Evolutionary conservation across 2,797 vertebrate genomes (phyloP).

Genomic region (Chelidonichthys spinosus): DNA sequence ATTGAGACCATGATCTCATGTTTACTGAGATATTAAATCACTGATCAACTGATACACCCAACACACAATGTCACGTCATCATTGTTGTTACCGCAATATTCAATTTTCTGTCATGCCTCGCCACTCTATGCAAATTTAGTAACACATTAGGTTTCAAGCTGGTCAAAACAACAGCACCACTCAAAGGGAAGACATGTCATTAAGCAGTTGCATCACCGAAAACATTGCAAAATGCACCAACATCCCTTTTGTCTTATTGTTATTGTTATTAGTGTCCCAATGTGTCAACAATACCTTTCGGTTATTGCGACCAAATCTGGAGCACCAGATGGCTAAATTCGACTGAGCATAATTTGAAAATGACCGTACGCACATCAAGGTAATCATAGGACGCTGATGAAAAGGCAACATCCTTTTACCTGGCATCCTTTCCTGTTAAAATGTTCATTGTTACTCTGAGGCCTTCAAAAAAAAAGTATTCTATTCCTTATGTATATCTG

Average conservation of each 20-base stretch:
- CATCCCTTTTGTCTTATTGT: not conserved
- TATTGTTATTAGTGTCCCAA: too few species aligned
- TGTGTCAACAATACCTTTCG: not conserved
- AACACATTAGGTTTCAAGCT: not conserved
- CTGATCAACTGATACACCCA: too few species aligned
- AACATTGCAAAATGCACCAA: not conserved
- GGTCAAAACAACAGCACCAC: not conserved
- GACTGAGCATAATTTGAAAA: not conserved
- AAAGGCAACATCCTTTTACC: not conserved
- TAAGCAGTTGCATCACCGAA: not conserved
- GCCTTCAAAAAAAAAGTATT: not conserved
- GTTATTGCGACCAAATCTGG: not conserved
- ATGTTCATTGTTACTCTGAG: not conserved
- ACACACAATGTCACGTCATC: not conserved
- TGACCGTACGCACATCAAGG: not conserved
- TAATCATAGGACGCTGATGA: not conserved
- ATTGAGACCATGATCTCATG: not conserved
- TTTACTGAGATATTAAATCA: not conserved
- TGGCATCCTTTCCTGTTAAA: not conserved
- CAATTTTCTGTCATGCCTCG: not conserved
- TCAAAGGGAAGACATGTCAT: not conserved
- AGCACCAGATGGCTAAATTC: not conserved
- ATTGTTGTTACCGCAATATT: not conserved
- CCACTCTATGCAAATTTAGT: not conserved
- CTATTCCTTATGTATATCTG: not conserved